Evolutionary conservation across 2,113 vertebrate species (phyloP), one percentile per base, ranked within the genome.

Genomic region (Rhea pennata): DNA sequence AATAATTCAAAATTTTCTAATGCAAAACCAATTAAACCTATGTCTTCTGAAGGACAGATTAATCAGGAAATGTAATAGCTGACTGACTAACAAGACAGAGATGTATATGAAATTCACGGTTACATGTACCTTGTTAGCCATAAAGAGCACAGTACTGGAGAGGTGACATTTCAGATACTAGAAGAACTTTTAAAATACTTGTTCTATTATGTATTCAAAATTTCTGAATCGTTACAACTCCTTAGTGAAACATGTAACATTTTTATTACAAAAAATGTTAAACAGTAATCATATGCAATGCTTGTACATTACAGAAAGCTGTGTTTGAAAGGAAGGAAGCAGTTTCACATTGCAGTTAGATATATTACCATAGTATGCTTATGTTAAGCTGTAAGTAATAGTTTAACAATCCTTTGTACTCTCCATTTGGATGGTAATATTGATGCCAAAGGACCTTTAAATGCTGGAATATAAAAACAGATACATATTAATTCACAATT

Each of bases 101-200:
- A 82, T 85, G 92, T 95, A 76, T 82, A 15, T 48, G 31, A 91
- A 92, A 64, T 93, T 27, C 1, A 1, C 82, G 88, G 89, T 94
- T 82, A 53, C 51, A 87, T n/a, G 62, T 82, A 72, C 70, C 31
- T 65, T 29, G 22, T 87, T 91, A 78, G 79, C 77, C 81, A 44
- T 79, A 31, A 81, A 95, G 81, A 70, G 73, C 93, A 56, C 51
- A 64, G 74, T 84, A 80, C 74, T 65, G 84, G 90, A 87, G 72
- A 81, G 51, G 24, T 93, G 88, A 80, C 83, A 86, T 91, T 90
- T 92, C 65, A 85, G 80, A 91, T 46, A 75, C 78, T 91, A 73
- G 79, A 83, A 74, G 81, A 84, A 84, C 84, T 95, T 96, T 75
- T 75, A 69, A 88, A 86, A 50, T 44, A 88, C 58, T 90, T 74